These are phyloP conservation scores for Carassius auratus DNA, from an alignment of 2,113 vertebrate species.

Conservation along the genomic window DNA sequence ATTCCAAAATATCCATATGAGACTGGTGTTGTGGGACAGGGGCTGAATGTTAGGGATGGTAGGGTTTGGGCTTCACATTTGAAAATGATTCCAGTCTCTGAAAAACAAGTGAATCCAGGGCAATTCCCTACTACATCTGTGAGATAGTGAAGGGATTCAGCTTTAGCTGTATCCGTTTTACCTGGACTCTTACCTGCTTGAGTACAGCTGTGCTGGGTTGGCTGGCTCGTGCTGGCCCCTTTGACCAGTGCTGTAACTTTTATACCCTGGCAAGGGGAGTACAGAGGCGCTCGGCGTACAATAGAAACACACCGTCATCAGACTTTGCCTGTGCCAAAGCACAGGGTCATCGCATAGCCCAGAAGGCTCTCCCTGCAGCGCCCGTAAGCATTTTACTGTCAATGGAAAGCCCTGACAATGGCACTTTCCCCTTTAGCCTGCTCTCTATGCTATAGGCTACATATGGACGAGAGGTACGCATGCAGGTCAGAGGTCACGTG, in stretches of 20 bases:
- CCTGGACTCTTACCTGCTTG: constrained; percentile 81
- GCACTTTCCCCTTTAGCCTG: constrained; percentile 61
- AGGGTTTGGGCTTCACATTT: constrained; percentile 43
- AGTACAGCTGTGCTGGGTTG: constrained; percentile 74
- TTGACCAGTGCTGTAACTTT: constrained; percentile 70
- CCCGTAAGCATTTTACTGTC: constrained; percentile 81
- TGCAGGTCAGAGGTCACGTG: constrained; percentile 60
- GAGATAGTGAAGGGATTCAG: constrained; percentile 5
- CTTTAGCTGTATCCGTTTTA: constrained; percentile 40
- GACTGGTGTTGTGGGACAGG: background rate
- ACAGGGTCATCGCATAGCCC: constrained; percentile 76
- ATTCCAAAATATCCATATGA: background rate
- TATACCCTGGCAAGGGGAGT: constrained; percentile 89
- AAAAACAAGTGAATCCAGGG: background rate
- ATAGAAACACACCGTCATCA: constrained; percentile 87
- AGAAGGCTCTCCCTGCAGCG: constrained; percentile 68
- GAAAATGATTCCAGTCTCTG: background rate
- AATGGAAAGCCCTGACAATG: constrained; percentile 81
- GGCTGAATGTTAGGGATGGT: background rate
- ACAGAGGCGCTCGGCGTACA: constrained; percentile 73
- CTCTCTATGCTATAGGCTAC: constrained; percentile 56
- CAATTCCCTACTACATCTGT: constrained; percentile 25
- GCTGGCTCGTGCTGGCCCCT: constrained; percentile 73
- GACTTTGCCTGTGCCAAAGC: constrained; percentile 74
- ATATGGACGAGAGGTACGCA: constrained; percentile 59